Evolutionary conservation across 2,888 invertebrate species (phyloP).

Genomic region (Volucella bombylans): DNA sequence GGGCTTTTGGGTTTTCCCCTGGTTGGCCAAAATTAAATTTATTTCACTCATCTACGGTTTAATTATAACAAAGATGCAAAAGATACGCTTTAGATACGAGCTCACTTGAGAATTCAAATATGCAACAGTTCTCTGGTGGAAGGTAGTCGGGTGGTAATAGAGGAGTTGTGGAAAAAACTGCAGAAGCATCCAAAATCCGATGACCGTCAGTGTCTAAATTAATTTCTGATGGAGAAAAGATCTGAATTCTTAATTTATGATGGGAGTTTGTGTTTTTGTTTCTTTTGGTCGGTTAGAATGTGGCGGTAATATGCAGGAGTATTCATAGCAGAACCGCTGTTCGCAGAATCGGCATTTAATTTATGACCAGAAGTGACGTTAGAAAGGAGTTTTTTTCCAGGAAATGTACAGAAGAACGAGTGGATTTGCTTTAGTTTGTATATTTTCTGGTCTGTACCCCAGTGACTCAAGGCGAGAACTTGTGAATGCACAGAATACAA

Average conservation of each 20-base stretch:
- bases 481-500: no score
- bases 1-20: background rate
- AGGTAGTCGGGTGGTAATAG: slow-evolving; percentile 5
- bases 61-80: slow-evolving; percentile 70
- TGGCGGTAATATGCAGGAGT: background rate
- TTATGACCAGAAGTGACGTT: slow-evolving; percentile 45
- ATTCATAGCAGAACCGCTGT: slow-evolving; percentile 13
- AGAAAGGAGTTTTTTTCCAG: slow-evolving; percentile 13
- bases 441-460: background rate
- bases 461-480: background rate
- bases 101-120: background rate
- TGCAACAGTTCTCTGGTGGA: slow-evolving; percentile 32
- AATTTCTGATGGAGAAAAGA: slow-evolving; percentile 52
- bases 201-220: slow-evolving; percentile 63
- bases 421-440: background rate
- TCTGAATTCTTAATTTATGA: slow-evolving; percentile 64
- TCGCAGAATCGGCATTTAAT: slow-evolving; percentile 59
- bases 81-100: slow-evolving; percentile 46
- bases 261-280: slow-evolving; percentile 33
- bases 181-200: slow-evolving; percentile 56
- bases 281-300: slow-evolving; percentile 8
- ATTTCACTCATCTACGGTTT: slow-evolving; percentile 41
- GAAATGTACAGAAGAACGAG: slow-evolving; percentile 3
- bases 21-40: slow-evolving; percentile 31
- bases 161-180: slow-evolving; percentile 27